A percentile compares a stretch with the other conserved stretches of the same genome.
Conservation (phyloP, 2,888 invertebrate genomes). For the Thumatha senex region DNA sequence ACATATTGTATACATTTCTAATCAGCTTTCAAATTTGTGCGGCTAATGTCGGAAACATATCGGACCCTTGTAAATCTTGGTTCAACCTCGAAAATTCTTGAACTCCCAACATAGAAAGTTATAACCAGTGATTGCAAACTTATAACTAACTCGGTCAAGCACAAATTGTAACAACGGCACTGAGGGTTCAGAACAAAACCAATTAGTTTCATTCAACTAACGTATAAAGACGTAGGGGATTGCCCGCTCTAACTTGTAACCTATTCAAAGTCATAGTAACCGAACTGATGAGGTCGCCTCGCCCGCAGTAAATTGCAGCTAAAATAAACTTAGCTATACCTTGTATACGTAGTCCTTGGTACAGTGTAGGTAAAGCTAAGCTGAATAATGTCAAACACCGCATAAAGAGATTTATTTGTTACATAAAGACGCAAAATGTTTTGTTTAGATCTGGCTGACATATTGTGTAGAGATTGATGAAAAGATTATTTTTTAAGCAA, state of each 20-base stretch:
- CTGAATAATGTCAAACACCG: too few relatives aligned
- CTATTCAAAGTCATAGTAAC: neutral
- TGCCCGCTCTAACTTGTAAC: neutral
- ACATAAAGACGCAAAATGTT: too few relatives aligned
- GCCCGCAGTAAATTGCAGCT: neutral
- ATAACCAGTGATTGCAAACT: slow-evolving; percentile 3
- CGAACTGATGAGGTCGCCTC: neutral
- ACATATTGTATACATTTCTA: too few relatives aligned
- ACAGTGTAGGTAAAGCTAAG: too few relatives aligned
- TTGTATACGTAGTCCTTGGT: neutral
- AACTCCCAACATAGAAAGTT: slow-evolving; percentile 7
- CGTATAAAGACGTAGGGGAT: neutral
- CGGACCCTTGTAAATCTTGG: slow-evolving; percentile 8
- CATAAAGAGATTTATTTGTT: too few relatives aligned
- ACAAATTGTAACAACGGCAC: neutral
- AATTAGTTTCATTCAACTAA: neutral
- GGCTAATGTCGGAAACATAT: slow-evolving; percentile 1
- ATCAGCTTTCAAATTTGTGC: neutral
- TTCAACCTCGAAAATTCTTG: neutral
- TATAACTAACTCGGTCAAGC: neutral
- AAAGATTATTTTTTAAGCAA: too few relatives aligned
- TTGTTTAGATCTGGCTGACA: too few relatives aligned
- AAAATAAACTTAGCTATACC: neutral
- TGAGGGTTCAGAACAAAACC: neutral
- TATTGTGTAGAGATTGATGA: too few relatives aligned